phyloP scores from a whole-genome alignment of 2,113 vertebrate genomes.

The Phodopus roborovskii region DNA sequence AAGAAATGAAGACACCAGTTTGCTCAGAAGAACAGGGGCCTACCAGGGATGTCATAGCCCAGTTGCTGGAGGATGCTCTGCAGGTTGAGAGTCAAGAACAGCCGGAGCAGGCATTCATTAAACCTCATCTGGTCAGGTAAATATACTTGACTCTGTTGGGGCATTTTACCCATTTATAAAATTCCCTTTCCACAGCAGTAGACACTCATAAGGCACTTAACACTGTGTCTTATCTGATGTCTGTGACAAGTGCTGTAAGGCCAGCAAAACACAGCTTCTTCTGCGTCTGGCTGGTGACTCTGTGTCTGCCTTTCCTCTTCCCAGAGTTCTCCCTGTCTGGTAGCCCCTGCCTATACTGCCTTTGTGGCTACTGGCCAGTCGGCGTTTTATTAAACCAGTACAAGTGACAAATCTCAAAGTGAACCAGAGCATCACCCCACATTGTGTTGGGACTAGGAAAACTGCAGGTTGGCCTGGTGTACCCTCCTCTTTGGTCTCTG shows the following conservation, averaged over 20 bases:
- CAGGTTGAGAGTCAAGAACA: constrained; percentile 92
- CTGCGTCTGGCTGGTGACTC: too few relatives aligned
- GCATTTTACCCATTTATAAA: accelerated
- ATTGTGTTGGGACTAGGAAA: too few relatives aligned
- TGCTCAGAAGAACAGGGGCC: constrained; percentile 92
- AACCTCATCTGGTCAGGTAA: constrained; percentile 95
- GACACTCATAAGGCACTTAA: background rate
- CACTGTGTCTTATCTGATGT: background rate
- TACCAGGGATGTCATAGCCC: constrained; percentile 92
- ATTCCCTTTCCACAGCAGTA: background rate
- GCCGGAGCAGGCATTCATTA: constrained; percentile 91
- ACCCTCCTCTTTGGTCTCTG: background rate
- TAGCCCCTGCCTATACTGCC: too few relatives aligned
- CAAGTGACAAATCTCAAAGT: too few relatives aligned
- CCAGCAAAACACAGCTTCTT: background rate
- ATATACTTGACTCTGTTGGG: accelerated
- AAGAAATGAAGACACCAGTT: constrained; percentile 94
- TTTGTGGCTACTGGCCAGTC: too few relatives aligned
- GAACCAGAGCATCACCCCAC: too few relatives aligned
- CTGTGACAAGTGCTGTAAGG: background rate
- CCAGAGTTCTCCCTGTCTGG: too few relatives aligned
- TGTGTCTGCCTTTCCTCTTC: too few relatives aligned
- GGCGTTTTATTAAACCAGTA: too few relatives aligned
- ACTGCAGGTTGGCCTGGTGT: background rate
- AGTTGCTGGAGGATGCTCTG: constrained; percentile 95